Conservation (phyloP, 2,888 invertebrate species). For the Spodoptera picta region DNA sequence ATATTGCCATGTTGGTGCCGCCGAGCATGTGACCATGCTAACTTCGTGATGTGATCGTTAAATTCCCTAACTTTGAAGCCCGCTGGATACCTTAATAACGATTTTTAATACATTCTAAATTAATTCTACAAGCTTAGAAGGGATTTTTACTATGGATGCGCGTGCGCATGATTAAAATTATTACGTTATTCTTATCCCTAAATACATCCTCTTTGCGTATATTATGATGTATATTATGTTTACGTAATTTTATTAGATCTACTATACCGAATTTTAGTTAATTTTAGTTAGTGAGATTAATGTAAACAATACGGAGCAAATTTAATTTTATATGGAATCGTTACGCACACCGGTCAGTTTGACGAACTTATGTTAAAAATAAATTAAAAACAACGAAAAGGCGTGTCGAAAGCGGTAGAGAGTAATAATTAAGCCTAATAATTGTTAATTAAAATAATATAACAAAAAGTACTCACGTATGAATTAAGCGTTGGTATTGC, state of each 20-base stretch:
- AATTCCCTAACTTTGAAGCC: constrained; percentile 53
- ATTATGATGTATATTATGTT: constrained; percentile 17
- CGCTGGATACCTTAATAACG: constrained; percentile 18
- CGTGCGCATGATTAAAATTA: constrained; percentile 38
- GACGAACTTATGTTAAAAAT: constrained; percentile 16
- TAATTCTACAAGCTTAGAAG: neutral
- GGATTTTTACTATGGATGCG: constrained; percentile 23
- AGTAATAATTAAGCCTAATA: neutral
- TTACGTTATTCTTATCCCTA: constrained; percentile 7
- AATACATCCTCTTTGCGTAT: constrained; percentile 31
- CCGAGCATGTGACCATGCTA: constrained; percentile 80
- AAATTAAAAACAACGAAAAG: constrained; percentile 27
- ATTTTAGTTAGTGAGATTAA: constrained; percentile 6
- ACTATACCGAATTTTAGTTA: constrained; percentile 27
- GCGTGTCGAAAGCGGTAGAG: constrained; percentile 8
- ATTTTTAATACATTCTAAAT: neutral
- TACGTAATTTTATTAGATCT: constrained; percentile 30
- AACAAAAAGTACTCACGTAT: constrained; percentile 60
- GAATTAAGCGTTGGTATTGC: constrained; percentile 51
- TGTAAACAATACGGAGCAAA: constrained; percentile 16
- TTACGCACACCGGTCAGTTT: constrained; percentile 1
- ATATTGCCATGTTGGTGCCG: constrained; percentile 78
- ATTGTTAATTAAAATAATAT: constrained; percentile 5
- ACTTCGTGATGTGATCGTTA: constrained; percentile 79
- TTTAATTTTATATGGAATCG: constrained; percentile 14